Evolutionary conservation across 2,888 invertebrate genomes (phyloP).

Genomic region (Eilema caniola): DNA sequence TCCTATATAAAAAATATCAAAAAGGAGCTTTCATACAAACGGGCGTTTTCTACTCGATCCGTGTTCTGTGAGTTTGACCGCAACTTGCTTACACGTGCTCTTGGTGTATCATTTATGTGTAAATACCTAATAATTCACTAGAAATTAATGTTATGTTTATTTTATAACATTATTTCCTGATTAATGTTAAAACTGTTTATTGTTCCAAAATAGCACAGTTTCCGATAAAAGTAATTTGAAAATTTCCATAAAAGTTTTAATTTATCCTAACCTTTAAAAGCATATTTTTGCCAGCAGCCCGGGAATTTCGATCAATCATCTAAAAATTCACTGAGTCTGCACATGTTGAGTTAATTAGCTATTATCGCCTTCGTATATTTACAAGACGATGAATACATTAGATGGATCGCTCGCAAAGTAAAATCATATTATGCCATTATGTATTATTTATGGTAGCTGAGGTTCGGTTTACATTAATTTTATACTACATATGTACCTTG

Average conservation of each 20-base stretch:
- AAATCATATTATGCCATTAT: background rate
- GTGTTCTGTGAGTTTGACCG: too few relatives aligned
- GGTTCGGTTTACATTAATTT: background rate
- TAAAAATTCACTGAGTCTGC: background rate
- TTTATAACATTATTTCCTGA: background rate
- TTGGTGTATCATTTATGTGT: too few relatives aligned
- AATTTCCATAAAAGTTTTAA: too few relatives aligned
- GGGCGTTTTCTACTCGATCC: too few relatives aligned
- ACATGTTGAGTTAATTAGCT: background rate
- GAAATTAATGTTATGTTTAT: too few relatives aligned
- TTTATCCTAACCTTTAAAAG: background rate
- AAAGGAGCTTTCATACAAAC: too few relatives aligned
- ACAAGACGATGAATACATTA: background rate
- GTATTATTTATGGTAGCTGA: background rate
- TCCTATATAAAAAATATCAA: too few relatives aligned
- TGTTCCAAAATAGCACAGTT: background rate
- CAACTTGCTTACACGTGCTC: too few relatives aligned
- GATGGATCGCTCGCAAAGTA: background rate
- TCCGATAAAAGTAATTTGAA: background rate
- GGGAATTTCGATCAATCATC: constrained; percentile 2
- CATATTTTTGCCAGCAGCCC: background rate
- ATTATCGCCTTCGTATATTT: background rate
- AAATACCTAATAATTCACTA: too few relatives aligned
- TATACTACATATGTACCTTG: background rate
- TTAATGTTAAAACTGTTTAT: background rate